These are phyloP conservation scores for Nasonia oneida DNA, from an alignment of 2,888 invertebrate species.

Conservation along the genomic window DNA sequence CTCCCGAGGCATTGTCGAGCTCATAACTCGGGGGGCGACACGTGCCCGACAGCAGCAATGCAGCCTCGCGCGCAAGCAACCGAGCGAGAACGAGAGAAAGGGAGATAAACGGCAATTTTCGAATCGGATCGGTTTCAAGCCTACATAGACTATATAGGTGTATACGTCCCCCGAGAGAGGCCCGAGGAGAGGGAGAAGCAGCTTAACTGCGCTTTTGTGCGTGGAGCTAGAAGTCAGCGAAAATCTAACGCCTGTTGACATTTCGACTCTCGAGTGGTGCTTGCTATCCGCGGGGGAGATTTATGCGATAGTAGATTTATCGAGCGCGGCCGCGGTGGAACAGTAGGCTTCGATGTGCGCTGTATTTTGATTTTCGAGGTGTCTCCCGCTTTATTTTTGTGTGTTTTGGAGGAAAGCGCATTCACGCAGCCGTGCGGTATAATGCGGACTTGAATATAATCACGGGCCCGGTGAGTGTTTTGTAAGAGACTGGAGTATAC, in stretches of 20 bases:
- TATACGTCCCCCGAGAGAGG: background rate
- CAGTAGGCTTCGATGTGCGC: slow-evolving; percentile 28
- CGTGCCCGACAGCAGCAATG: slow-evolving; percentile 60
- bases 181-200: slow-evolving; percentile 2
- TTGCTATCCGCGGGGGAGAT: background rate
- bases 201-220: slow-evolving; percentile 44
- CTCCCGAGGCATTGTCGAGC: slow-evolving; percentile 61
- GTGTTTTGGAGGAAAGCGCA: background rate
- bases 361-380: background rate
- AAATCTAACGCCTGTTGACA: slow-evolving; percentile 63
- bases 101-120: slow-evolving; percentile 67
- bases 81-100: slow-evolving; percentile 34
- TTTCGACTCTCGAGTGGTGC: slow-evolving; percentile 18
- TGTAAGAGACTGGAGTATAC: background rate
- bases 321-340: slow-evolving; percentile 15
- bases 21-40: slow-evolving; percentile 65
- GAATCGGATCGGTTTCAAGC: slow-evolving; percentile 64
- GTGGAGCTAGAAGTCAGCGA: slow-evolving; percentile 52
- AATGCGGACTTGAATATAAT: background rate
- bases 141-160: slow-evolving; percentile 1
- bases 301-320: slow-evolving; percentile 33
- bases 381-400: background rate
- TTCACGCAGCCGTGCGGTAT: background rate
- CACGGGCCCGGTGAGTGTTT: background rate
- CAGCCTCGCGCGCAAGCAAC: background rate